Evolutionary conservation across 2,113 vertebrate genomes (phyloP), one percentile per base, ranked within the genome.

Genomic region (Plecturocebus donacophilus): DNA sequence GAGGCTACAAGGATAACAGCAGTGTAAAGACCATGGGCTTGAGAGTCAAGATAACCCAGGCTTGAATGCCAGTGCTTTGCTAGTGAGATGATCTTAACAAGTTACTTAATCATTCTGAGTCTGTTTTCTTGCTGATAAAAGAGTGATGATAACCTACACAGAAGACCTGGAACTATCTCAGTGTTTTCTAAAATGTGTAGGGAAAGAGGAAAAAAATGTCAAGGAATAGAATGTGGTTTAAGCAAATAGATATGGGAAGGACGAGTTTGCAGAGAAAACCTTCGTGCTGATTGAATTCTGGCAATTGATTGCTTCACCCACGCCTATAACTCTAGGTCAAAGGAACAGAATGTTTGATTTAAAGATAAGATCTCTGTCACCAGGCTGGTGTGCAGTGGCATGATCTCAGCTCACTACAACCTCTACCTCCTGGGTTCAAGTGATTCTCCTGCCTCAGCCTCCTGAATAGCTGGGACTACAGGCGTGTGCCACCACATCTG

Each of bases 11-110:
- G 75, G 11, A 64, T 30, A 27, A 32, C 6, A 3, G 1, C 9
- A 40, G 40, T 38, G 68, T 66, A 73, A 70, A 73, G 42, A 73
- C 3, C 8, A 64, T 5, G 19, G 82, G 23, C 61, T 38, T 32
- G 0, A 40, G n/a, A 4, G 38, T 1, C n/a, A 8, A 20, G 19
- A 25, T 19, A 8, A 1, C n/a, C 49, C n/a, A 4, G 4, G 6
- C 30, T n/a, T 38, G 32, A 95, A 40, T 25, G 11, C 64, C 49
- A 54, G n/a, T 35, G 20, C 76, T 70, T 88, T 23, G 5, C 47
- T 40, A 27, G 23, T 4, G 13, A 87, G 86, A n/a, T 1, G 52
- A 16, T 30, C 7, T 35, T 40, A 14, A 27, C 17, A 70, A 13
- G 17, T 4, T 73, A 35, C 47, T 86, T 66, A 47, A 47, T 52